Percentiles rank a stretch among this genome's conserved stretches.
phyloP scores from a whole-genome alignment of 2,888 invertebrate genomes.

The Eulithis testata region DNA sequence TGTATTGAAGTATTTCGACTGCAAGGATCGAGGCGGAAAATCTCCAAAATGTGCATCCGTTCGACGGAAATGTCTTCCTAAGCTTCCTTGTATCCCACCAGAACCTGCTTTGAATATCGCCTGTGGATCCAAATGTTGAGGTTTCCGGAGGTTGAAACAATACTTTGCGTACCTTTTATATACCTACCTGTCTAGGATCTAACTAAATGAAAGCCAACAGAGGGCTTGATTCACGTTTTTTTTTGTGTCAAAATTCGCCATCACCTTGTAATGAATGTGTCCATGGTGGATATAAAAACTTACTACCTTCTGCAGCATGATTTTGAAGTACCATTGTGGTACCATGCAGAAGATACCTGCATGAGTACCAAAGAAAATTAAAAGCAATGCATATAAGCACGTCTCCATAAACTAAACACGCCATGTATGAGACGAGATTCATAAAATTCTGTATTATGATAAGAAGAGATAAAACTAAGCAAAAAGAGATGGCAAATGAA shows the following conservation, averaged over 20 bases:
- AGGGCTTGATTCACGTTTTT: too few relatives aligned
- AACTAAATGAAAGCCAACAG: neutral
- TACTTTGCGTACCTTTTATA: slow-evolving; percentile 2
- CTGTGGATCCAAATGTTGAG: slow-evolving; percentile 47
- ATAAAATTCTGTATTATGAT: slow-evolving; percentile 34
- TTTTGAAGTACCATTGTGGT: too few relatives aligned
- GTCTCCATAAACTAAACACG: slow-evolving; percentile 1
- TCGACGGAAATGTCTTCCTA: slow-evolving; percentile 71
- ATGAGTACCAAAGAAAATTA: neutral
- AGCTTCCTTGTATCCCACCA: slow-evolving; percentile 66
- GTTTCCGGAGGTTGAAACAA: slow-evolving; percentile 26
- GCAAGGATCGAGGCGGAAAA: slow-evolving; percentile 65
- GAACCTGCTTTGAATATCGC: slow-evolving; percentile 69
- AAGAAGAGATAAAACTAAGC: slow-evolving; percentile 38
- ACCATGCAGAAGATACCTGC: too few relatives aligned
- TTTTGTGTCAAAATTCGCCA: too few relatives aligned
- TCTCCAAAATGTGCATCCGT: slow-evolving; percentile 78
- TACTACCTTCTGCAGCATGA: too few relatives aligned
- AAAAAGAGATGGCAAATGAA: slow-evolving; percentile 31
- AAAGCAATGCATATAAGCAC: neutral
- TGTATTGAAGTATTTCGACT: slow-evolving; percentile 69
- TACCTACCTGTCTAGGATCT: neutral
- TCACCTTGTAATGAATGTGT: too few relatives aligned
- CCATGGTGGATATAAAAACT: too few relatives aligned
- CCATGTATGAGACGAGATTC: slow-evolving; percentile 1